These are phyloP conservation scores for Pseudomyrmex dendroicus DNA, from an alignment of 1,140 invertebrate species.

Conservation along the genomic window DNA sequence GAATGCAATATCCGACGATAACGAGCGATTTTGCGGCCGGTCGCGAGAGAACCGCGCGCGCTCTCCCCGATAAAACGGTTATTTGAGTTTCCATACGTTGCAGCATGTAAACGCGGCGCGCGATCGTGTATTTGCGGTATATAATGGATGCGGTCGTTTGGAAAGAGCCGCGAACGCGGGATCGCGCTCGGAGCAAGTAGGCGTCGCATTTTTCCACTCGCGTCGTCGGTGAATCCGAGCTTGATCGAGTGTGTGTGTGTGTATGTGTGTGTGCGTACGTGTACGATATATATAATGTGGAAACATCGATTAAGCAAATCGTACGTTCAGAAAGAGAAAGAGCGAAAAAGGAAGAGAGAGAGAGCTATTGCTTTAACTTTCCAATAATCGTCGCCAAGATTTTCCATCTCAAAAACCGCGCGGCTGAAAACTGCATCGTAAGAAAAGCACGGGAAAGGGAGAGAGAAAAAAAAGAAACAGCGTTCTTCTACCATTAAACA, in stretches of 20 bases:
- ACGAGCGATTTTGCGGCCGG: conserved; percentile 13
- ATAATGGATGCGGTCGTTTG: conserved; percentile 23
- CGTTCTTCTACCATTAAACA: conserved; percentile 10
- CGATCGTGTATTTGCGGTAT: conserved; percentile 1
- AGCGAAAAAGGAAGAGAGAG: too few species aligned
- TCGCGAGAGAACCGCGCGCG: neutral
- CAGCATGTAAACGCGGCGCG: neutral
- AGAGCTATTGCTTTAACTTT: neutral
- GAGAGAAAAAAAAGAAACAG: too few species aligned
- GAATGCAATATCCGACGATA: conserved; percentile 26
- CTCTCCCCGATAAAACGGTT: conserved; percentile 15
- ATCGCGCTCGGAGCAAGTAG: neutral
- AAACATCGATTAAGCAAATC: conserved; percentile 9
- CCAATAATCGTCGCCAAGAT: neutral
- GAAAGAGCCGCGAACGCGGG: neutral
- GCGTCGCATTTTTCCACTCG: neutral
- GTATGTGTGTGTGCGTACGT: neutral
- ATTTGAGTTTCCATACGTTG: conserved; percentile 20
- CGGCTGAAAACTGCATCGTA: neutral
- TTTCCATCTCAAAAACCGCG: neutral
- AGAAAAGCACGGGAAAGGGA: neutral
- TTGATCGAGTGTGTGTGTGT: neutral
- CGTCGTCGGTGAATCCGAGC: neutral
- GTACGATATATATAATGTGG: too few species aligned
- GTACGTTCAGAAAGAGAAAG: neutral